Base-by-base conservation (phyloP, 2,113 vertebrate species). In the Eulemur macaco region DNA sequence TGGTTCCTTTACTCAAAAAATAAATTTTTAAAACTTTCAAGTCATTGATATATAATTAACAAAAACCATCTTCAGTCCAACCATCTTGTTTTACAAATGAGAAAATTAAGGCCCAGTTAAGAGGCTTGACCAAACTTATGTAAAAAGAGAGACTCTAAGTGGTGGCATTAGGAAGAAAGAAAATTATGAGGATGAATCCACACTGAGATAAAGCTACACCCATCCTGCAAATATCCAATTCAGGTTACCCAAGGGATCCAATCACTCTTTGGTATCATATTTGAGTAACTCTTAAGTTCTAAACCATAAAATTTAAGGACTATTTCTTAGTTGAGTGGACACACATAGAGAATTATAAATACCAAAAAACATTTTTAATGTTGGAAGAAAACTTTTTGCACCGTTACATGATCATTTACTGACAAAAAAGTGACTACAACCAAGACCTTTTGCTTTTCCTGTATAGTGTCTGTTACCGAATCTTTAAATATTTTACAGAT, bases 401-500 rank as follows among this genome's bases (percentile, higher is more conserved):
- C n/a, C 37, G 20, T 86, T 85, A 92, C 5, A 74, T 21, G 85
- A 82, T 39, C 12, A 10, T 82, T 90, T 56, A 64, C 31, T 82
- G 15, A 93, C 11, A 88, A 27, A 82, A 89, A 95, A 87, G 25
- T 64, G 6, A 93, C 93, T 0, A 93, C 69, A 88, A 69, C 23
- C 69, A 90, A 74, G 8, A 42, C 80, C 47, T 80, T 92, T 18
- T 66, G 47, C 71, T 56, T 73, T 5, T 42, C 5, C 20, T 80
- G 8, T 63, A 89, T 1, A 71, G 12, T 47, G 4, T 39, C 15
- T 91, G 81, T 42, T 52, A 82, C 14, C 4, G 76, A 88, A n/a
- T 88, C 27, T 81, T 74, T 52, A 94, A 81, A 27, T 94, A 84
- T 66, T 95, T 82, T 73, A 92, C 63, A 91, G n/a, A 47, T 86